phyloP scores from a whole-genome alignment of 2,888 invertebrate genomes.

The Drosophila mayaguana region DNA sequence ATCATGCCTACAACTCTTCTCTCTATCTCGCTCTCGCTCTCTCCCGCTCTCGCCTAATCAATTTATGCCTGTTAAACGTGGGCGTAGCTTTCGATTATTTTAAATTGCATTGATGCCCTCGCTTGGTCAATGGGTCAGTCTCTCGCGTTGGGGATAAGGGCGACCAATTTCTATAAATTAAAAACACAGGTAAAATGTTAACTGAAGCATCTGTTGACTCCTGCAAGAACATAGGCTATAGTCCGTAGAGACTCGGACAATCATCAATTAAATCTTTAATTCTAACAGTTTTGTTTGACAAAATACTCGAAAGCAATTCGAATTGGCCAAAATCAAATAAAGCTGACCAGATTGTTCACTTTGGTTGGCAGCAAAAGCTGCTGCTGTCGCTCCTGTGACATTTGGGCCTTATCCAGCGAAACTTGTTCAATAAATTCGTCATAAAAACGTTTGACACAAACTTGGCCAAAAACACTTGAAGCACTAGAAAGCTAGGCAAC shows the following conservation, averaged over 20 bases:
- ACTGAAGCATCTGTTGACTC: conserved; percentile 1
- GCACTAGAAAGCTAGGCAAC: conserved; percentile 10
- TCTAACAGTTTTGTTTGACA: conserved; percentile 6
- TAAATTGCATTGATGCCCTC: conserved; percentile 56
- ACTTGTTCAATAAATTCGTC: conserved; percentile 68
- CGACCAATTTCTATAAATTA: conserved; percentile 13
- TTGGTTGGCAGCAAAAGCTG: conserved; percentile 58
- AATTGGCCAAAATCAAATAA: conserved; percentile 41
- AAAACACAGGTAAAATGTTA: not conserved
- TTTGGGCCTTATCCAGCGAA: conserved; percentile 10
- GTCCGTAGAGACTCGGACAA: not conserved
- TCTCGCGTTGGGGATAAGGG: not conserved
- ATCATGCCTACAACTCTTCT: not conserved
- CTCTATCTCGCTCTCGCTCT: not conserved
- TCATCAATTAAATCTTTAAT: conserved; percentile 16
- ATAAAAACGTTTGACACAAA: conserved; percentile 50
- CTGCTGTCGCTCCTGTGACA: conserved; percentile 36
- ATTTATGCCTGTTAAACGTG: conserved; percentile 55
- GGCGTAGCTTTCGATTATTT: conserved; percentile 56
- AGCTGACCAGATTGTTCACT: conserved; percentile 24
- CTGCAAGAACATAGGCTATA: conserved; percentile 6
- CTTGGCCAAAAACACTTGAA: conserved; percentile 58
- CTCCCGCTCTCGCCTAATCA: conserved; percentile 43
- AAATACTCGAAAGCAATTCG: not conserved
- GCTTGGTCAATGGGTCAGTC: conserved; percentile 34